Percentiles rank a stretch among this genome's conserved stretches.
These are phyloP conservation scores for Naja naja DNA, from an alignment of 2,113 vertebrate species.

Conservation along the genomic window DNA sequence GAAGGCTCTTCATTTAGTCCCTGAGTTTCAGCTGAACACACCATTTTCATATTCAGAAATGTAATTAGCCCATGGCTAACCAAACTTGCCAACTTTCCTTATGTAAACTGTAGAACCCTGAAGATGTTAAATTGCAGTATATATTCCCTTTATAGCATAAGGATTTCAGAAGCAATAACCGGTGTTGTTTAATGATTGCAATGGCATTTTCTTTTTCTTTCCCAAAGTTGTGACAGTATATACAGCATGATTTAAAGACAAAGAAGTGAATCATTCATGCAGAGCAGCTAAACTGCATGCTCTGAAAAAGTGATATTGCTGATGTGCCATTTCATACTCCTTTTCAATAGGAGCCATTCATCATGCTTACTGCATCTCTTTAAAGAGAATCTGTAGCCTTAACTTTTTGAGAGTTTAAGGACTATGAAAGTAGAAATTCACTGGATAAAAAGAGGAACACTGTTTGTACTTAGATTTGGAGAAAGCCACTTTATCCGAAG, in stretches of 20 bases:
- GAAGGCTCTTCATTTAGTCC: not conserved
- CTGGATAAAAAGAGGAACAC: not conserved
- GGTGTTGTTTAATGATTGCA: not conserved
- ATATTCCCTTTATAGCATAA: not conserved
- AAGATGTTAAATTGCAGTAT: not conserved
- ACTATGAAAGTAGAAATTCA: not conserved
- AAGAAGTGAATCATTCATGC: slow-evolving; percentile 9
- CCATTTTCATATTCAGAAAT: slow-evolving; percentile 11
- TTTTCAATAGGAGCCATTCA: slow-evolving; percentile 10
- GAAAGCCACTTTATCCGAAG: not conserved
- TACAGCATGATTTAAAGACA: not conserved
- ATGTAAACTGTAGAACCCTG: not conserved
- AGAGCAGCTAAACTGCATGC: not conserved
- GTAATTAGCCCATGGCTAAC: not conserved
- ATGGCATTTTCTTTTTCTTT: not conserved
- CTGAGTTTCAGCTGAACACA: not conserved
- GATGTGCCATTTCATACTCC: not conserved
- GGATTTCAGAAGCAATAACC: not conserved
- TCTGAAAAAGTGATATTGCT: not conserved
- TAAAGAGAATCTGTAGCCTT: not conserved
- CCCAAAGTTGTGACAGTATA: not conserved
- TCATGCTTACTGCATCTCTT: not conserved
- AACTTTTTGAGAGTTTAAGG: not conserved
- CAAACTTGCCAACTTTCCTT: not conserved
- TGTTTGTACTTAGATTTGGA: not conserved